These are phyloP conservation scores for Atopsyche davidsoni DNA, from an alignment of 1,140 invertebrate species.

Conservation along the genomic window DNA sequence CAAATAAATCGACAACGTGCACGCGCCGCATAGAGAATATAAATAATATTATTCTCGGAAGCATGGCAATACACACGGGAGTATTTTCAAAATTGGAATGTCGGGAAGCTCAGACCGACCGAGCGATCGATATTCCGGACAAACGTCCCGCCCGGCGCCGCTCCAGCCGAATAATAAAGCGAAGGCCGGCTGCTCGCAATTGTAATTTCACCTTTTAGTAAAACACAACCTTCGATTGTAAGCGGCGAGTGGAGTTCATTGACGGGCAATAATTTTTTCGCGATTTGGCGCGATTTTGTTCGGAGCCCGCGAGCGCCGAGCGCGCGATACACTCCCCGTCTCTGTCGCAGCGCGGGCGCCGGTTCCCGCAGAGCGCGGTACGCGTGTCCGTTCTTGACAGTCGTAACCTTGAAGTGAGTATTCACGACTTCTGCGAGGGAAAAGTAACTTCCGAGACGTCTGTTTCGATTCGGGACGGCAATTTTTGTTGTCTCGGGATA, in stretches of 20 bases:
- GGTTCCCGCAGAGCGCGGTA: background rate
- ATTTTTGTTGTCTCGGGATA: too few species aligned
- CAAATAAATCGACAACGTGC: too few species aligned
- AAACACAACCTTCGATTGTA: constrained; percentile 2
- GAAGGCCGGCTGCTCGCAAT: background rate
- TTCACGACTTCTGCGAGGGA: too few species aligned
- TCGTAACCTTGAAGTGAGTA: constrained; percentile 5
- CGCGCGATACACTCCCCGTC: background rate
- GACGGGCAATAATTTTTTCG: constrained; percentile 9
- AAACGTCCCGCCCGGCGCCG: background rate
- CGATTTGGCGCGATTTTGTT: constrained; percentile 9
- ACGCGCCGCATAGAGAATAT: too few species aligned
- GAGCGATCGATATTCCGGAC: background rate
- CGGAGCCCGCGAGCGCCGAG: background rate
- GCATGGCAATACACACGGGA: too few species aligned
- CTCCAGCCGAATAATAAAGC: background rate
- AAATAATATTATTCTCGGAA: constrained; percentile 3
- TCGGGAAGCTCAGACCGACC: background rate
- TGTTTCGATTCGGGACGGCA: too few species aligned
- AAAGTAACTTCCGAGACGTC: too few species aligned
- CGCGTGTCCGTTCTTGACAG: background rate
- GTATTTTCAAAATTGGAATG: background rate
- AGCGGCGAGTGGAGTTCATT: constrained; percentile 2
- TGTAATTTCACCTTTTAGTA: constrained; percentile 1
- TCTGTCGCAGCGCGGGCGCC: background rate